Base-by-base conservation (phyloP, 2,888 invertebrate species). In the Tortricodes alternella region DNA sequence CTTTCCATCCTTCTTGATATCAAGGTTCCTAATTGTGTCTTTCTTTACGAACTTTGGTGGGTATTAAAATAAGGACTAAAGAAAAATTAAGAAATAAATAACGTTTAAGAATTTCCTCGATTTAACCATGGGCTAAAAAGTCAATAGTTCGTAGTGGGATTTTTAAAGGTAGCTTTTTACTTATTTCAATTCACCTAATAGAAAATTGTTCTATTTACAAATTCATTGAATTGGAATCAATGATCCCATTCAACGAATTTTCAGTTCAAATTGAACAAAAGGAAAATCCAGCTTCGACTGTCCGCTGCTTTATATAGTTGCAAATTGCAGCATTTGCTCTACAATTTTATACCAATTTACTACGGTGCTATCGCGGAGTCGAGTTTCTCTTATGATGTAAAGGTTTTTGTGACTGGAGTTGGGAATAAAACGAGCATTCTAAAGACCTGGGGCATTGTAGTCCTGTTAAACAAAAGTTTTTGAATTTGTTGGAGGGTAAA, bases 271-370 rank as follows among this genome's bases (percentile, higher is more conserved):
- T 38, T 24, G 35, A 21, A 44, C 44, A 50, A 44, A 44, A 21
- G 21, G 41, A 49, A 53, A 48, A 34, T n/a, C 34, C 24, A 11
- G 53, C 43, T 56, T 55, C 43, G 49, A 43, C 43, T 19, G 35
- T 15, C 27, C 24, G 16, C 29, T 11, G 21, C 35, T 27, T 7
- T 43, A 49, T 49, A 41, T 24, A 55, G 41, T 34, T 44, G 55
- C 35, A 49, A 49, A 49, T 49, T 49, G 43, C 43, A 43, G 27
- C 43, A 37, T 43, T 29, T 49, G 16, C 55, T 56, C 29, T 44
- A 55, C 48, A 43, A 55, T 55, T n/a, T 49, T 49, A 21, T 29
- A 35, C 21, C 55, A 37, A 43, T 43, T 37, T 37, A 56, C 37
- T 8, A 13, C 19, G 46, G 34, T 19, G 5, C 18, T 46, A 27